Percentiles rank a stretch among this genome's conserved stretches.
Evolutionary conservation across 2,113 vertebrate genomes (phyloP).

Genomic region (Melanotaenia duboulayi): DNA sequence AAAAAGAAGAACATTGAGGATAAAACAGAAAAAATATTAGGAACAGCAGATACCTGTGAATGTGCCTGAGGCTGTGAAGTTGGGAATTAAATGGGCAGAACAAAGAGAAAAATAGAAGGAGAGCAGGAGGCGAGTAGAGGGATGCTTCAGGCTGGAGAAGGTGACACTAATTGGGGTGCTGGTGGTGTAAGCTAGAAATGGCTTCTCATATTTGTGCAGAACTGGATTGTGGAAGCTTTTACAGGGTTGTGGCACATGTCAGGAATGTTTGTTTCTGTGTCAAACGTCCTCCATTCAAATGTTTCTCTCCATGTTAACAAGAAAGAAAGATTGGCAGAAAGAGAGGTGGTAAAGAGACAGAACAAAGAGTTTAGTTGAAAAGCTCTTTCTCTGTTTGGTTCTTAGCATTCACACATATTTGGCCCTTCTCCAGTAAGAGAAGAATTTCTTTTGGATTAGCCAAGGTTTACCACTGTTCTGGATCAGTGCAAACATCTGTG

Average conservation of each 20-base stretch:
- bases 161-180: conserved; percentile 76
- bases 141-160: conserved; percentile 50
- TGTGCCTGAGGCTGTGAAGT: conserved; percentile 32
- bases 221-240: conserved; percentile 51
- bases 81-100: conserved; percentile 56
- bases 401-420: background rate
- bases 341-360: conserved; percentile 4
- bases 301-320: conserved; percentile 37
- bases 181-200: conserved; percentile 35
- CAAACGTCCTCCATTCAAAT: conserved; percentile 29
- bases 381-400: background rate
- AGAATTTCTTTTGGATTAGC: too few species aligned
- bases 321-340: background rate
- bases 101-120: conserved; percentile 51
- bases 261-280: conserved; percentile 60
- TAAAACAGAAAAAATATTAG: conserved; percentile 6
- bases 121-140: conserved; percentile 46
- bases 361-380: background rate
- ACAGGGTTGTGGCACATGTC: conserved; percentile 53
- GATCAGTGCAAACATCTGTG: background rate
- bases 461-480: too few species aligned
- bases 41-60: conserved; percentile 37
- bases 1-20: conserved; percentile 14
- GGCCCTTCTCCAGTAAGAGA: too few species aligned
- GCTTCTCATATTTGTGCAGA: conserved; percentile 43